A percentile compares a stretch with the other conserved stretches of the same genome.
phyloP scores from a whole-genome alignment of 2,113 vertebrate genomes.

The Seriola aureovittata region DNA sequence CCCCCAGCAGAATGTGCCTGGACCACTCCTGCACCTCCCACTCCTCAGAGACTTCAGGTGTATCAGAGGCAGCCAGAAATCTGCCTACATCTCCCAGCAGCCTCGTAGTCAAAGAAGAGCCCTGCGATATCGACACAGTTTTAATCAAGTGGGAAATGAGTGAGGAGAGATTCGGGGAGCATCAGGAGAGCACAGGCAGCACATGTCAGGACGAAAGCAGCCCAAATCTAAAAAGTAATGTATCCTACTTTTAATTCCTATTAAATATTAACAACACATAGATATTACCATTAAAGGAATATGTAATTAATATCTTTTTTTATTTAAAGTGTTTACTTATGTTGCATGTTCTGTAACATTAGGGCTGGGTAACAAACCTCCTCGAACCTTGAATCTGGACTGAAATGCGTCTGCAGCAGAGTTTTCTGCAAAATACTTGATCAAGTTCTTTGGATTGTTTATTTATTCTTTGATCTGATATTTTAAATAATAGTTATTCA shows the following conservation, averaged over 20 bases:
- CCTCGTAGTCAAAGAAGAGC: conserved; percentile 70
- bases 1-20: conserved; percentile 36
- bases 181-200: conserved; percentile 4
- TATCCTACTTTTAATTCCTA: neutral
- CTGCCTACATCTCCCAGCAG: conserved; percentile 43
- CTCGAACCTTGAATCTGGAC: no score
- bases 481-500: neutral
- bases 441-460: neutral
- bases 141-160: conserved; percentile 73
- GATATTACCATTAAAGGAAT: neutral
- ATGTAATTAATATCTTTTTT: no score
- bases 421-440: neutral
- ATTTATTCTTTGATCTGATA: neutral
- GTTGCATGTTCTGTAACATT: neutral
- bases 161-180: conserved; percentile 49
- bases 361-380: neutral
- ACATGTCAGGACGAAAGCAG: conserved; percentile 9
- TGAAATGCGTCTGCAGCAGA: neutral
- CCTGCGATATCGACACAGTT: conserved; percentile 50
- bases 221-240: conserved; percentile 25
- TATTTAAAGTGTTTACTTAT: neutral
- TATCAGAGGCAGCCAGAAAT: neutral
- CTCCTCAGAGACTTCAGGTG: conserved; percentile 18
- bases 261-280: neutral
- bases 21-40: conserved; percentile 54